A percentile compares a stretch with the other conserved stretches of the same genome.
phyloP scores from a whole-genome alignment of 1,140 invertebrate genomes.

The Mercenaria mercenaria region DNA sequence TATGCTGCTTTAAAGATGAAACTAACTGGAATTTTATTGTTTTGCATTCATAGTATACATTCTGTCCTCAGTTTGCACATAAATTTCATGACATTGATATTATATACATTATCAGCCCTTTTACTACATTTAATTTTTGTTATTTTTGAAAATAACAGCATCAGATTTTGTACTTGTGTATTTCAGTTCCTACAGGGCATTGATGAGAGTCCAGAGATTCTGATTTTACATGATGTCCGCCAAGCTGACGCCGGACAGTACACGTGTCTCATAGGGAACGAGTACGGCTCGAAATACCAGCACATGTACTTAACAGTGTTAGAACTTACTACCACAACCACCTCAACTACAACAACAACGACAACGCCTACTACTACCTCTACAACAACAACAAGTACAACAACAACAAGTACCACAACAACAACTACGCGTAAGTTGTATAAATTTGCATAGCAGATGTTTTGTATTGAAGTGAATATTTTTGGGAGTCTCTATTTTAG shows the following conservation, averaged over 20 bases:
- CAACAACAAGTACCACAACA: background rate
- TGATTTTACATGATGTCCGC: constrained; percentile 48
- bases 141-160: no score
- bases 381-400: constrained; percentile 17
- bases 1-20: no score
- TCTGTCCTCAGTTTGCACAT: no score
- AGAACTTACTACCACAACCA: constrained; percentile 41
- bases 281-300: constrained; percentile 52
- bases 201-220: constrained; percentile 41
- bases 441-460: no score
- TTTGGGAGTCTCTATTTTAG: no score
- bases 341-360: constrained; percentile 52
- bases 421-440: constrained; percentile 18
- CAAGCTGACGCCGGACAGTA: constrained; percentile 57
- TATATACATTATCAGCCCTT: no score
- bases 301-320: constrained; percentile 52
- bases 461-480: no score
- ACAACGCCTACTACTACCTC: constrained; percentile 8
- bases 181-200: constrained; percentile 53
- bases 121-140: no score
- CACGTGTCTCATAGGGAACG: constrained; percentile 60
- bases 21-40: no score
- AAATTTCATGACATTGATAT: no score
- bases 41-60: no score
- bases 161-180: background rate